These are phyloP conservation scores for Teleogryllus oceanicus DNA, from an alignment of 2,888 invertebrate species.

Conservation along the genomic window DNA sequence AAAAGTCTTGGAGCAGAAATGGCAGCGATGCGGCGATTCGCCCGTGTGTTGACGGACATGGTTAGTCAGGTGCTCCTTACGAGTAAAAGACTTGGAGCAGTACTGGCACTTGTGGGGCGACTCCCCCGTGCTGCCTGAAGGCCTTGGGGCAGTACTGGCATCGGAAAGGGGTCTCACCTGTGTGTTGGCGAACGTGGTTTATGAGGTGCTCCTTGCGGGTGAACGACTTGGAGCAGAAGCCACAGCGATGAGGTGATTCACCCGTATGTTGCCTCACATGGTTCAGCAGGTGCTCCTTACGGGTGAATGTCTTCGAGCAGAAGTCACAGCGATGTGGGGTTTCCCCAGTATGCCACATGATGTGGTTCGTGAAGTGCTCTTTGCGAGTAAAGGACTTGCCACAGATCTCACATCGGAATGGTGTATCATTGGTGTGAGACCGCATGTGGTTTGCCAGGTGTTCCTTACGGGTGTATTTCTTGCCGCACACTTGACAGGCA, in stretches of 20 bases:
- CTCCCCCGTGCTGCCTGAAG: slow-evolving; percentile 80
- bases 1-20: slow-evolving; percentile 79
- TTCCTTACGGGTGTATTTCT: slow-evolving; percentile 46
- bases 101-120: slow-evolving; percentile 82
- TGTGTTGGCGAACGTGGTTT: slow-evolving; percentile 44
- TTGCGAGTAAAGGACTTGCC: slow-evolving; percentile 79
- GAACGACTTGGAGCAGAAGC: slow-evolving; percentile 43
- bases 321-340: slow-evolving; percentile 75
- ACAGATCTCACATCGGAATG: slow-evolving; percentile 44
- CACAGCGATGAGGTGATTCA: slow-evolving; percentile 40
- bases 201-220: slow-evolving; percentile 43
- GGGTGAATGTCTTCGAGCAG: slow-evolving; percentile 71
- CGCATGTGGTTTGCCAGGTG: slow-evolving; percentile 44
- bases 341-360: slow-evolving; percentile 83
- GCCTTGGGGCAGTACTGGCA: slow-evolving; percentile 84
- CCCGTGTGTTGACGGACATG: slow-evolving; percentile 85
- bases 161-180: slow-evolving; percentile 72
- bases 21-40: slow-evolving; percentile 81
- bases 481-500: slow-evolving; percentile 44
- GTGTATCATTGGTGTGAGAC: slow-evolving; percentile 44
- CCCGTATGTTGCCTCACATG: slow-evolving; percentile 72
- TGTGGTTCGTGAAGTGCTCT: slow-evolving; percentile 87
- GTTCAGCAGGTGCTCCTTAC: slow-evolving; percentile 71
- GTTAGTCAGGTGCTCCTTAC: slow-evolving; percentile 71
- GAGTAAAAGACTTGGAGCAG: slow-evolving; percentile 58